Base-by-base conservation (phyloP, 2,888 invertebrate genomes). In the Scaeva pyrastri region DNA sequence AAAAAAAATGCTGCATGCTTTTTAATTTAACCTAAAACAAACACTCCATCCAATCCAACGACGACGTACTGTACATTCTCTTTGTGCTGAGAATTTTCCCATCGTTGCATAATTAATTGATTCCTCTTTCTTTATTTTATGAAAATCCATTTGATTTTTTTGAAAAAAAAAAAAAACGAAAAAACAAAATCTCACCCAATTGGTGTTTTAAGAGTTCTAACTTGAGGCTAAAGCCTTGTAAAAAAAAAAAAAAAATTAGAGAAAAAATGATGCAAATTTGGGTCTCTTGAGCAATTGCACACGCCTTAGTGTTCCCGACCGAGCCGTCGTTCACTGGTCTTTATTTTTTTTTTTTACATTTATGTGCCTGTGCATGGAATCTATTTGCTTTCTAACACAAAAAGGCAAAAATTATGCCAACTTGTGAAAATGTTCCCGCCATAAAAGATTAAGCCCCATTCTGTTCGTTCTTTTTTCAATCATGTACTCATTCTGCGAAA, bases 331-430 rank as follows among this genome's bases (percentile, higher is more conserved):
- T n/a, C 43, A 43, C 75, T 31, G 58, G 73, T 58, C 62, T 76
- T 83, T 56, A 71, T 77, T 26, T 23, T 39, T 21, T 80, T 75
- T 74, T 48, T 88, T 79, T 81, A 71, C 77, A 73, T 84, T 89
- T 88, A 83, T 89, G 72, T 88, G 79, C 76, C 86, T 89, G 71
- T 88, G 82, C 77, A 88, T 88, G 78, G 83, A 74, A 76, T 72
- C 76, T 80, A 85, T 85, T 76, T 85, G 81, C 76, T 80, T 80
- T 85, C 82, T 86, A 86, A 86, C 81, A 81, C 85, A 81, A 70
- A 85, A 76, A 81, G 73, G 76, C 73, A 74, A 82, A 87, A 87
- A 82, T 87, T 74, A 87, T 83, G 86, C 86, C 86, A 87, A 87
- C 83, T 87, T 87, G 87, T 79, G 83, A 78, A 79, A 87, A 87